Base-by-base conservation (phyloP, 2,797 vertebrate genomes). In the Aselliscus stoliczkanus region DNA sequence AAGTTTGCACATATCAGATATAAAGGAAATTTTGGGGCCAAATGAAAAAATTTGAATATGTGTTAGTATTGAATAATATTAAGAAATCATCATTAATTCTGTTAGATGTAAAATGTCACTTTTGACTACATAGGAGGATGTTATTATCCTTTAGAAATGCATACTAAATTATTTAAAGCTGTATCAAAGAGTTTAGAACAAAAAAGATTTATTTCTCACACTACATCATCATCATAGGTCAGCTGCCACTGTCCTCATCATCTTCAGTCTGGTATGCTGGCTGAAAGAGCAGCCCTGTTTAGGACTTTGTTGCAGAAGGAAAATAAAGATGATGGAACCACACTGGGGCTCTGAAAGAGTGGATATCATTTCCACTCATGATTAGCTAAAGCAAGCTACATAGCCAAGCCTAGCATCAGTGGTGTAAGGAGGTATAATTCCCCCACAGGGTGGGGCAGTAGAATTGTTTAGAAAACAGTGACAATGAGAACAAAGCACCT, bases 391-490 rank as follows among this genome's bases (percentile, higher is more conserved):
- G 65, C 21, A 62, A 87, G 54, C 67, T 70, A 23, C 25, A 8
- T 4, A n/a, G 47, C 37, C 47, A 90, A 72, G 17, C 27, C 47
- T 56, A 34, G 11, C 31, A 72, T 52, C 52, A 39, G 12, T 54
- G 72, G 34, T 13, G 31, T 37, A 69, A 73, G 69, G 62, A 72
- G 25, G 14, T n/a, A 21, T 34, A 39, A 39, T 73, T 92, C 39
- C 84, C 65, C 90, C 81, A 84, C 58, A 77, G 88, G 37, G 14
- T 17, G 13, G 37, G 52, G 20, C 47, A 60, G n/a, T 20, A 37
- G 34, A 58, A 86, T 93, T 91, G 80, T 94, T 93, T 60, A 86
- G 62, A 95, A 90, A 88, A 82, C 82, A 79, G 14, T 65, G 34
- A 79, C 77, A 82, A 79, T 56, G 73, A 87, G 73, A 75, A 65